A percentile compares a stretch with the other conserved stretches of the same genome.
phyloP scores from a whole-genome alignment of 2,888 invertebrate species.

The Parelbella ahira region DNA sequence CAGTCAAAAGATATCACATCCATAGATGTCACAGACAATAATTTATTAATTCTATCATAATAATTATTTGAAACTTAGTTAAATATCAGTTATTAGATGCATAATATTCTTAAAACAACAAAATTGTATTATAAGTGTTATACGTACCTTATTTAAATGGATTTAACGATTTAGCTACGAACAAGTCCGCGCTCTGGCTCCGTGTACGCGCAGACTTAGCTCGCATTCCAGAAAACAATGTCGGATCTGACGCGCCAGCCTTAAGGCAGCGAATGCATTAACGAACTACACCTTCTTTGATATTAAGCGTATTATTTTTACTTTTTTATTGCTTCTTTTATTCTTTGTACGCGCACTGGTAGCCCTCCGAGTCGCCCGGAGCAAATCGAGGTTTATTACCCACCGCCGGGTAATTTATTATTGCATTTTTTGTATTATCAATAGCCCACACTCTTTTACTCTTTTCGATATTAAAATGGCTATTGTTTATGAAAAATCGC shows the following conservation, averaged over 20 bases:
- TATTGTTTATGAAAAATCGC: constrained; percentile 79
- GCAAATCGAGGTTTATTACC: constrained; percentile 78
- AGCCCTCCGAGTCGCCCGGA: constrained; percentile 71
- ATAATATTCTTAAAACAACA: too few relatives aligned
- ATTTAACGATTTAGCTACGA: constrained; percentile 29
- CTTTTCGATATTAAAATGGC: constrained; percentile 76
- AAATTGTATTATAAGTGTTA: too few relatives aligned
- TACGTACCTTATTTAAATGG: constrained; percentile 1
- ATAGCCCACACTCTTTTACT: constrained; percentile 67
- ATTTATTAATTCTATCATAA: too few relatives aligned
- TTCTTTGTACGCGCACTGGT: constrained; percentile 64
- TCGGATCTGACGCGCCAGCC: constrained; percentile 66
- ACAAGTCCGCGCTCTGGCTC: neutral
- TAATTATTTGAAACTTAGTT: too few relatives aligned
- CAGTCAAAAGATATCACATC: too few relatives aligned
- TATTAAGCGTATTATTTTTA: constrained; percentile 78
- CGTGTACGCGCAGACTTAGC: constrained; percentile 44
- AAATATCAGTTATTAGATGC: too few relatives aligned
- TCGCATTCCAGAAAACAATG: constrained; percentile 79
- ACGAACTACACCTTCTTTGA: constrained; percentile 77
- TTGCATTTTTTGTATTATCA: constrained; percentile 80
- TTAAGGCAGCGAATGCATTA: constrained; percentile 75
- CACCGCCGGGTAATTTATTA: constrained; percentile 76
- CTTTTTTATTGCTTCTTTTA: constrained; percentile 43
- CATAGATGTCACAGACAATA: too few relatives aligned